Evolutionary conservation across 2,888 invertebrate species (phyloP).

Genomic region (Aporophyla nigra): DNA sequence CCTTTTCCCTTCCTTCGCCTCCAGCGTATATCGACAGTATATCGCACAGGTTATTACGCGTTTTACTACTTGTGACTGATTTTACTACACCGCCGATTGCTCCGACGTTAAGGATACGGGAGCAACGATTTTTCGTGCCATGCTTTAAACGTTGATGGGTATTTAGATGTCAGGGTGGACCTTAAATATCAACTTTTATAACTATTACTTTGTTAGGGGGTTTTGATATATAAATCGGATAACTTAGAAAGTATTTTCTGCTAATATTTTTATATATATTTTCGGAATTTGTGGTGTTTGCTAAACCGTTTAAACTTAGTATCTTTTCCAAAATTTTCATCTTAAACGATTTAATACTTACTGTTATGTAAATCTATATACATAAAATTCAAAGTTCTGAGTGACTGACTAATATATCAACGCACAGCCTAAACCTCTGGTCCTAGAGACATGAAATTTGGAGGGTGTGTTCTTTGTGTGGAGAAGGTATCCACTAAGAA

Average conservation of each 20-base stretch:
- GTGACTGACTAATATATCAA: too few species aligned
- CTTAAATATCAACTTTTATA: conserved; percentile 34
- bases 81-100: conserved; percentile 86
- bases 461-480: too few species aligned
- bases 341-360: not conserved
- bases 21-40: conserved; percentile 85
- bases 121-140: conserved; percentile 66
- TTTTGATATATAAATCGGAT: not conserved
- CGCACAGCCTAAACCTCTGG: too few species aligned
- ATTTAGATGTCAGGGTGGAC: conserved; percentile 54
- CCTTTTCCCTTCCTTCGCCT: conserved; percentile 67
- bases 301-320: not conserved
- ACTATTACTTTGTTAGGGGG: conserved; percentile 38
- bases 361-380: not conserved
- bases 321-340: not conserved
- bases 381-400: too few species aligned
- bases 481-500: too few species aligned
- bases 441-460: too few species aligned
- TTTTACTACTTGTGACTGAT: conserved; percentile 89
- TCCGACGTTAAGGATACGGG: conserved; percentile 71
- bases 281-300: not conserved
- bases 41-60: conserved; percentile 84
- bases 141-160: conserved; percentile 57
- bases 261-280: not conserved
- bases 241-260: not conserved